Evolutionary conservation across 64 coral and sea anemone genomes (phyloP).

Genomic region (Exaiptasia diaphana): DNA sequence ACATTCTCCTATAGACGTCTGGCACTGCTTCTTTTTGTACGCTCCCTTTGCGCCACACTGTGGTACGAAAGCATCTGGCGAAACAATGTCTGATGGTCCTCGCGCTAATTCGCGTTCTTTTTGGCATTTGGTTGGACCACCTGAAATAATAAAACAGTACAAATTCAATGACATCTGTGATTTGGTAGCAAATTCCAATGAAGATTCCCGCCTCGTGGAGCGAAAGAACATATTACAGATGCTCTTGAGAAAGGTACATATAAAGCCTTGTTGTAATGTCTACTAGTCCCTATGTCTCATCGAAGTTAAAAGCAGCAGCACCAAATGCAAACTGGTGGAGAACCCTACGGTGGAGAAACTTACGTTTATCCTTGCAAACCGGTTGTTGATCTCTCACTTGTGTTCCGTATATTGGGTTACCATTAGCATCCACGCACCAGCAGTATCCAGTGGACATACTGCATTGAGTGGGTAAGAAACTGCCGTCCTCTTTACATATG

Average conservation of each 20-base stretch:
- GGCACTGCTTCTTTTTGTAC: constrained; percentile 77
- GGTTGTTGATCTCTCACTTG: constrained; percentile 47
- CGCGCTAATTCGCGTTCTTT: constrained; percentile 28
- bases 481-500: constrained; percentile 60
- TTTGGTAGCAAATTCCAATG: no score
- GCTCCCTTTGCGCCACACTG: constrained; percentile 60
- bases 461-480: constrained; percentile 62
- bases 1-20: constrained; percentile 57
- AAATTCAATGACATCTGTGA: no score
- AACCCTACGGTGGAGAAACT: neutral
- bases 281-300: no score
- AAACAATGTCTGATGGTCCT: neutral
- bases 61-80: constrained; percentile 42
- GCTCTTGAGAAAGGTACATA: no score
- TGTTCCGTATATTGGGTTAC: constrained; percentile 64
- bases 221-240: no score
- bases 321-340: neutral
- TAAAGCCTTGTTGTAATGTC: no score
- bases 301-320: no score
- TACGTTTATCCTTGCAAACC: constrained; percentile 60
- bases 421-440: constrained; percentile 75
- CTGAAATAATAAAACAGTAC: neutral
- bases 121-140: constrained; percentile 58
- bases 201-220: no score
- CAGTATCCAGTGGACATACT: constrained; percentile 29